Percentiles rank a stretch among this genome's conserved stretches.
These are phyloP conservation scores for Ectobius pallidus DNA, from an alignment of 2,888 invertebrate genomes.

Conservation along the genomic window DNA sequence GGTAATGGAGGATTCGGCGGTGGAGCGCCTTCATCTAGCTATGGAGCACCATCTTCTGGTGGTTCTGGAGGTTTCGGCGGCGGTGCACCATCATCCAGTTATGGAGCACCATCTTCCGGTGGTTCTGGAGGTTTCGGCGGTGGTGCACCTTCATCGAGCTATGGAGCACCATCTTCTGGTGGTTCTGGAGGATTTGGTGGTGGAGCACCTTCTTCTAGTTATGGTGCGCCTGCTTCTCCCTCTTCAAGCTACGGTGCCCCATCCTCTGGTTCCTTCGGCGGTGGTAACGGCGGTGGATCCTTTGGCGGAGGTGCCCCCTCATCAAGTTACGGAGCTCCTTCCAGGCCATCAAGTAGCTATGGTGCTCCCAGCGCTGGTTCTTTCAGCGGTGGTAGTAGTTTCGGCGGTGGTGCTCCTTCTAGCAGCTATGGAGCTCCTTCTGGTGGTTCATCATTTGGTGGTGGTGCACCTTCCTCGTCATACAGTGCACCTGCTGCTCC, in stretches of 20 bases:
- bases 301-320: conserved; percentile 51
- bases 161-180: conserved; percentile 37
- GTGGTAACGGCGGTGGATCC: conserved; percentile 36
- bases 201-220: conserved; percentile 37
- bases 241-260: conserved; percentile 31
- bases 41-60: conserved; percentile 52
- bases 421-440: conserved; percentile 51
- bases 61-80: conserved; percentile 45
- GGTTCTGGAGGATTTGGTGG: conserved; percentile 49
- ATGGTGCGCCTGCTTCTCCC: conserved; percentile 36
- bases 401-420: conserved; percentile 43
- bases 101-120: conserved; percentile 26
- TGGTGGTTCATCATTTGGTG: conserved; percentile 44
- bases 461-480: conserved; percentile 46
- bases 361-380: conserved; percentile 50
- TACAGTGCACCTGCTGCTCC: conserved; percentile 37
- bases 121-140: conserved; percentile 41
- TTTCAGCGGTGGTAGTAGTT: conserved; percentile 44
- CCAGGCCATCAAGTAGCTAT: conserved; percentile 49
- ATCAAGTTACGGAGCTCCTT: conserved; percentile 60
- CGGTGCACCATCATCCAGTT: conserved; percentile 24
- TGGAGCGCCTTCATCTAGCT: conserved; percentile 46
- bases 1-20: conserved; percentile 44
- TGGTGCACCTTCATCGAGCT: conserved; percentile 32
- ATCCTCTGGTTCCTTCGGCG: conserved; percentile 10